phyloP scores from a whole-genome alignment of 2,113 vertebrate species.

The Paedocypris sp. region DNA sequence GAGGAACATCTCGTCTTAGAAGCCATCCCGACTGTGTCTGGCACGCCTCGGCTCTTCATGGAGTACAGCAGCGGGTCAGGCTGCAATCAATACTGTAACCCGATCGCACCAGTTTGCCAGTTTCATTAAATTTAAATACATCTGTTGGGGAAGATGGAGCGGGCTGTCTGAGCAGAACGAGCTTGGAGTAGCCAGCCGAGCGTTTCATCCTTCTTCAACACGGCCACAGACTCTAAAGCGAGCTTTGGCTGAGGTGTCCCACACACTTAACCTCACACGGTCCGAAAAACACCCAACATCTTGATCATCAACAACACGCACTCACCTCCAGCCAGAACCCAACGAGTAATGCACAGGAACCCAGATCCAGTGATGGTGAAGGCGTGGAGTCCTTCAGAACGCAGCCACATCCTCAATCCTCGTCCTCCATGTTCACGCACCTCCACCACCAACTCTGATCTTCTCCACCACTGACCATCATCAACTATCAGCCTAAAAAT shows the following conservation, averaged over 20 bases:
- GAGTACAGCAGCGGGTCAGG: conserved; percentile 49
- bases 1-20: too few species aligned
- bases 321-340: too few species aligned
- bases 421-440: conserved; percentile 48
- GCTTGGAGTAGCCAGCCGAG: too few species aligned
- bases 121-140: conserved; percentile 73
- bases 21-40: too few species aligned
- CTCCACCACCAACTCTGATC: conserved; percentile 54
- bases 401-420: conserved; percentile 34
- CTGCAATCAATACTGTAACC: conserved; percentile 68
- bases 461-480: conserved; percentile 58
- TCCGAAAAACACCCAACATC: too few species aligned
- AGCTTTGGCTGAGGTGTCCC: too few species aligned
- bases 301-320: too few species aligned
- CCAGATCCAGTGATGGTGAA: background rate
- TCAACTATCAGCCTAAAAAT: conserved; percentile 64
- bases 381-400: background rate
- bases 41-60: background rate
- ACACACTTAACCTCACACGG: too few species aligned
- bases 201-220: too few species aligned
- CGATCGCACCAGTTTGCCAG: conserved; percentile 60
- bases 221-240: too few species aligned
- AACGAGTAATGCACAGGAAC: too few species aligned
- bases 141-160: conserved; percentile 32
- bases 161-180: conserved; percentile 8